phyloP scores from a whole-genome alignment of 2,888 invertebrate genomes.

The Ypsolopha sequella region DNA sequence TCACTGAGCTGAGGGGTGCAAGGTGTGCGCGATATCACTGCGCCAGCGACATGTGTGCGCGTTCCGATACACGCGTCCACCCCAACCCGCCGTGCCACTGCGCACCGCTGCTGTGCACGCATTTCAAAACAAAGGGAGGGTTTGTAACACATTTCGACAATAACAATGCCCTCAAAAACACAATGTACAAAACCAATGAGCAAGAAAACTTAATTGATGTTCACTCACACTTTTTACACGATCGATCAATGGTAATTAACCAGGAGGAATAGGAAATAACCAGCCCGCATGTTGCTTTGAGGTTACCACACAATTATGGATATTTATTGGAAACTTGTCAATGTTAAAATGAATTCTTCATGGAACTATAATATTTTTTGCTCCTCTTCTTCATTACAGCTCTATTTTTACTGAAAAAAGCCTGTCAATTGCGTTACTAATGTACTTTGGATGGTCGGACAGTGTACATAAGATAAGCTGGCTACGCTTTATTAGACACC shows the following conservation, averaged over 20 bases:
- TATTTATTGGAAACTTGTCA: neutral
- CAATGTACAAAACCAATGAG: constrained; percentile 19
- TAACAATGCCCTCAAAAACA: neutral
- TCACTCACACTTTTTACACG: constrained; percentile 17
- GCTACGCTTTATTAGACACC: too few relatives aligned
- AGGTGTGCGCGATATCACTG: constrained; percentile 66
- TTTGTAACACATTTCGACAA: neutral
- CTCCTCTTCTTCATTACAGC: too few relatives aligned
- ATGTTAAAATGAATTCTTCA: neutral
- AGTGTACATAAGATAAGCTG: too few relatives aligned
- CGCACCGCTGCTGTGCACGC: constrained; percentile 28
- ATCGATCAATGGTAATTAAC: constrained; percentile 36
- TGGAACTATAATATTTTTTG: too few relatives aligned
- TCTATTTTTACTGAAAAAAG: too few relatives aligned
- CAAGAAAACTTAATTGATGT: constrained; percentile 18
- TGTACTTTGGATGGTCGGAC: too few relatives aligned
- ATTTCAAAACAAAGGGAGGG: constrained; percentile 44
- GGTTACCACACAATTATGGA: neutral
- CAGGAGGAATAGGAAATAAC: constrained; percentile 7
- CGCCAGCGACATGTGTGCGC: constrained; percentile 48
- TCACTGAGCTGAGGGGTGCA: constrained; percentile 49
- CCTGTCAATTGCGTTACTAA: too few relatives aligned
- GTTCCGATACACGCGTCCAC: constrained; percentile 53
- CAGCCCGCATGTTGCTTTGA: constrained; percentile 38
- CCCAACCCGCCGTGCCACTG: constrained; percentile 28